Conservation (phyloP, 2,888 invertebrate genomes). For the Pediacus dermestoides region DNA sequence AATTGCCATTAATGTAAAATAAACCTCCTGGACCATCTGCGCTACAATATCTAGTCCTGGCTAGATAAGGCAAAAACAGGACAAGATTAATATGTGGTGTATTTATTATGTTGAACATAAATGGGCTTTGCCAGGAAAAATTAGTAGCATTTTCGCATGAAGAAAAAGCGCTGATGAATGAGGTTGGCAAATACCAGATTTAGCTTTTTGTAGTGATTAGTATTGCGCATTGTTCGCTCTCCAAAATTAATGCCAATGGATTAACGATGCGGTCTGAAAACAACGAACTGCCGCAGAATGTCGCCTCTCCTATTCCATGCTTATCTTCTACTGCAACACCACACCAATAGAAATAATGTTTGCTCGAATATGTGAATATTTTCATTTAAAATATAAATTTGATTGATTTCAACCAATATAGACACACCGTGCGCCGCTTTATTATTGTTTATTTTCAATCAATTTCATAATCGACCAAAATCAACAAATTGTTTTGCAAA, state of each 20-base stretch:
- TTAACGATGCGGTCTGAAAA: conserved; percentile 30
- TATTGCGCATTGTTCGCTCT: conserved; percentile 29
- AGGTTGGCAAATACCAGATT: conserved; percentile 26
- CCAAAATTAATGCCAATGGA: conserved; percentile 33
- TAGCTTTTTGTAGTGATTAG: conserved; percentile 32
- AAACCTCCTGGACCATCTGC: too few species aligned
- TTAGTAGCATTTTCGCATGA: too few species aligned
- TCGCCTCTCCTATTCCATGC: conserved; percentile 12
- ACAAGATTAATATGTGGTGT: too few species aligned
- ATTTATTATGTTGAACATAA: too few species aligned
- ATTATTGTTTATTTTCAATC: conserved; percentile 5
- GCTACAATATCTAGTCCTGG: too few species aligned
- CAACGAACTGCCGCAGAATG: conserved; percentile 24
- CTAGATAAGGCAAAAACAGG: too few species aligned
- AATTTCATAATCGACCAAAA: too few species aligned
- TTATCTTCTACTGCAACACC: conserved; percentile 17
- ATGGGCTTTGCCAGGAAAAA: too few species aligned
- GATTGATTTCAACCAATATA: too few species aligned
- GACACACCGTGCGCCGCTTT: too few species aligned
- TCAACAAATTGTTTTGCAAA: too few species aligned
- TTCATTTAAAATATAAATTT: conserved; percentile 3
- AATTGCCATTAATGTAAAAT: too few species aligned
- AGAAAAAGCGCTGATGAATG: conserved; percentile 26
- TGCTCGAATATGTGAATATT: background rate
- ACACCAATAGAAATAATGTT: conserved; percentile 1